phyloP scores from a whole-genome alignment of 1,140 invertebrate genomes.

The Trinorchestia longiramus region DNA sequence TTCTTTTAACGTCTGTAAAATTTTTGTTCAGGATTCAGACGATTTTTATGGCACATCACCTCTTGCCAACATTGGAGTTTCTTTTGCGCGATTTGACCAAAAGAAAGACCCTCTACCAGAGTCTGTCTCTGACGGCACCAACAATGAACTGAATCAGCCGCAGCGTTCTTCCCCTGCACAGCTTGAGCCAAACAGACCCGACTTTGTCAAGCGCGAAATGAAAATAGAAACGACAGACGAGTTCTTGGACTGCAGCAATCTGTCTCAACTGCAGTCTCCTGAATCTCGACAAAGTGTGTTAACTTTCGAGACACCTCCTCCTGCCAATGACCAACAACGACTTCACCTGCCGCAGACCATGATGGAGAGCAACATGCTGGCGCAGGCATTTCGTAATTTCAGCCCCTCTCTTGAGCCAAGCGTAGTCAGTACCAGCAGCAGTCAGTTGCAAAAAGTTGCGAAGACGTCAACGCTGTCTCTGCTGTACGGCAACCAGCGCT shows the following conservation, averaged over 20 bases:
- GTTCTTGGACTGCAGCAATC: not conserved
- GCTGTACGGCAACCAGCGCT: not conserved
- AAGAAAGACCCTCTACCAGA: not conserved
- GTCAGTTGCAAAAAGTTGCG: not conserved
- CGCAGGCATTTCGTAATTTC: not conserved
- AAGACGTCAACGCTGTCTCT: not conserved
- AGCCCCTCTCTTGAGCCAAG: not conserved
- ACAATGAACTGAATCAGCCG: not conserved
- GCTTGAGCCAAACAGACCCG: not conserved
- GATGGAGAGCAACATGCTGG: not conserved
- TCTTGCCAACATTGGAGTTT: not conserved
- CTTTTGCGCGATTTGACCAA: not conserved
- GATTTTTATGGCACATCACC: not conserved
- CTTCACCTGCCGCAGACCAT: not conserved
- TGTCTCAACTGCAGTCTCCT: not conserved
- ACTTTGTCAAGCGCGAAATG: not conserved
- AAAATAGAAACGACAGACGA: not conserved
- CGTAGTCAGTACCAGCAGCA: not conserved
- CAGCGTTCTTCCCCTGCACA: not conserved
- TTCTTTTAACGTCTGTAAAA: not conserved
- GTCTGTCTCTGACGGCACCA: not conserved
- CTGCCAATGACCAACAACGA: not conserved
- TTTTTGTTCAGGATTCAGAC: not conserved
- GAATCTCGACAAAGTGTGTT: not conserved
- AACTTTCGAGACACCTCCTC: not conserved